Conservation (phyloP, 2,888 invertebrate genomes). For the Aethes cnicana region DNA sequence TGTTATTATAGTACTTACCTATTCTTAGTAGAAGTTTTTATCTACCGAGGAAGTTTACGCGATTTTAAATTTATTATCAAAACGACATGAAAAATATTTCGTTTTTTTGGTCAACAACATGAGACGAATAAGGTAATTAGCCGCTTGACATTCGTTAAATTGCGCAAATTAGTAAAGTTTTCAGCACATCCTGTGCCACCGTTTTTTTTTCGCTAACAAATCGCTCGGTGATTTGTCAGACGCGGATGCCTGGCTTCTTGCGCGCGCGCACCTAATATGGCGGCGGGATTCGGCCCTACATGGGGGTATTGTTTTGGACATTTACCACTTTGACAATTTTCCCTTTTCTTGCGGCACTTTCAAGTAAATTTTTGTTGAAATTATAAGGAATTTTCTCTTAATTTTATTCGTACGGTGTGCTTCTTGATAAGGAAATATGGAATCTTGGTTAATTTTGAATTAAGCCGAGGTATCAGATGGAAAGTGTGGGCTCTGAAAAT, state of each 20-base stretch:
- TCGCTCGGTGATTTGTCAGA: conserved; percentile 77
- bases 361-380: conserved; percentile 8
- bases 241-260: conserved; percentile 65
- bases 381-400: not conserved
- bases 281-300: conserved; percentile 60
- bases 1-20: too few relatives aligned
- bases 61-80: too few relatives aligned
- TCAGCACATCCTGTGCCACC: conserved; percentile 37
- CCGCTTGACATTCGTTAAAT: too few relatives aligned
- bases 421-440: not conserved
- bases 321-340: conserved; percentile 16
- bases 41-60: too few relatives aligned
- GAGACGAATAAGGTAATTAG: too few relatives aligned
- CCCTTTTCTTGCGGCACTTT: conserved; percentile 23
- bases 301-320: conserved; percentile 56
- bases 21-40: too few relatives aligned
- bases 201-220: conserved; percentile 58
- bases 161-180: conserved; percentile 21
- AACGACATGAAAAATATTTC: too few relatives aligned
- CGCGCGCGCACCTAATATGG: conserved; percentile 68
- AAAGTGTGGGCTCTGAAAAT: too few relatives aligned
- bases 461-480: too few relatives aligned
- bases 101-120: too few relatives aligned
- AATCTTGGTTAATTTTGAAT: too few relatives aligned
- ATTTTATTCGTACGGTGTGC: not conserved